A percentile compares a stretch with the other conserved stretches of the same genome.
Conservation (phyloP, 2,113 vertebrate genomes). For the Origma solitaria region DNA sequence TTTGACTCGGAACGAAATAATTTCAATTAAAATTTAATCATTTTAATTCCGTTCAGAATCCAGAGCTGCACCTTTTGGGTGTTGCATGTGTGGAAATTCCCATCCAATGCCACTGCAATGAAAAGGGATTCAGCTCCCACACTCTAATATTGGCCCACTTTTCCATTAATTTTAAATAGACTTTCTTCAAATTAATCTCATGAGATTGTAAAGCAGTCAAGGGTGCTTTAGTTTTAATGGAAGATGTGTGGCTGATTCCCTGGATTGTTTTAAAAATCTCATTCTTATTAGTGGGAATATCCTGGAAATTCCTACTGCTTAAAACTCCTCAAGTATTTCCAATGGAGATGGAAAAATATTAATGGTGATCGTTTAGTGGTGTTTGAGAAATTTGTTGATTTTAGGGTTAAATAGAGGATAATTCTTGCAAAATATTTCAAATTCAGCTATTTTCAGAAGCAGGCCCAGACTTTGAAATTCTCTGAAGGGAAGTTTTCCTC, state of each 20-base stretch:
- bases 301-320: neutral
- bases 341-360: neutral
- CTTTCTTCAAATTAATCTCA: neutral
- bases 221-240: neutral
- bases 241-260: conserved; percentile 11
- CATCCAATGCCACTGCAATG: neutral
- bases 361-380: neutral
- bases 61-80: neutral
- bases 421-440: neutral
- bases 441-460: neutral
- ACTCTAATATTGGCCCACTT: neutral
- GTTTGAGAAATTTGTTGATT: neutral
- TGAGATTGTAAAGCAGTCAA: neutral
- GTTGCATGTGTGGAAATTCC: neutral
- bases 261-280: neutral
- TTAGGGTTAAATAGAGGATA: neutral
- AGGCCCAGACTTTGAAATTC: neutral
- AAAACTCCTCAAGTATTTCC: neutral
- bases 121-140: neutral
- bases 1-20: neutral
- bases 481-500: neutral
- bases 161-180: neutral
- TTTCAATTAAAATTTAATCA: neutral
- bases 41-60: neutral
- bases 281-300: neutral